phyloP scores from a whole-genome alignment of 2,888 invertebrate genomes.

The Notodonta ziczac region DNA sequence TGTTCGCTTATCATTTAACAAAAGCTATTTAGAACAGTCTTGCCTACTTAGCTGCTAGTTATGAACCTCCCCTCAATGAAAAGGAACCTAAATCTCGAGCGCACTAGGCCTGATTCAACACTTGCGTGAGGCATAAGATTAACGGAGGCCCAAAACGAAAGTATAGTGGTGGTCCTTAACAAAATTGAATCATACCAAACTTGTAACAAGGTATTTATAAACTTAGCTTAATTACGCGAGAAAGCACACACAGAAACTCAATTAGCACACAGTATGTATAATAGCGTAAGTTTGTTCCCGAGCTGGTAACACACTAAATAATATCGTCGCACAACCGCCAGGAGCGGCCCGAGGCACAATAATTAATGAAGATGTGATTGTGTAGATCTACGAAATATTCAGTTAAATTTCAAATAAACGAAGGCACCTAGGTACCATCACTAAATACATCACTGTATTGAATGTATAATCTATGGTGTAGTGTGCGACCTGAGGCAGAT shows the following conservation, averaged over 20 bases:
- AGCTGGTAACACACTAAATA: constrained; percentile 14
- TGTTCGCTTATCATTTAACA: no score
- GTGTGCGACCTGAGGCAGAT: no score
- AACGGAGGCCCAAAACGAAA: no score
- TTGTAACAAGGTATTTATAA: background rate
- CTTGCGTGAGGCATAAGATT: no score
- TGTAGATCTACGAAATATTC: constrained; percentile 17
- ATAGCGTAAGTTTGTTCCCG: constrained; percentile 14
- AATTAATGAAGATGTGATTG: constrained; percentile 33
- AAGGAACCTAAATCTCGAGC: no score
- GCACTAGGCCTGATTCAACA: no score
- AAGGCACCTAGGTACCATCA: no score
- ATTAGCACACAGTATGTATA: constrained; percentile 1
- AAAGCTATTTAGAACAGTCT: no score
- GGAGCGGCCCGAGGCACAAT: constrained; percentile 22
- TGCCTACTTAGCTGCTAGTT: no score
- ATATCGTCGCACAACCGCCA: constrained; percentile 19
- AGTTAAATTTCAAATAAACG: background rate
- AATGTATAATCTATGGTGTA: no score
- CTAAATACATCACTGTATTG: no score
- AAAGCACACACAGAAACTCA: background rate
- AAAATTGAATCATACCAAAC: background rate
- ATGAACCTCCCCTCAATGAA: no score
- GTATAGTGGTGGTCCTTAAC: background rate
- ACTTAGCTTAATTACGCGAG: background rate